Base-by-base conservation (phyloP, 2,113 vertebrate species). In the Penelope pileata region DNA sequence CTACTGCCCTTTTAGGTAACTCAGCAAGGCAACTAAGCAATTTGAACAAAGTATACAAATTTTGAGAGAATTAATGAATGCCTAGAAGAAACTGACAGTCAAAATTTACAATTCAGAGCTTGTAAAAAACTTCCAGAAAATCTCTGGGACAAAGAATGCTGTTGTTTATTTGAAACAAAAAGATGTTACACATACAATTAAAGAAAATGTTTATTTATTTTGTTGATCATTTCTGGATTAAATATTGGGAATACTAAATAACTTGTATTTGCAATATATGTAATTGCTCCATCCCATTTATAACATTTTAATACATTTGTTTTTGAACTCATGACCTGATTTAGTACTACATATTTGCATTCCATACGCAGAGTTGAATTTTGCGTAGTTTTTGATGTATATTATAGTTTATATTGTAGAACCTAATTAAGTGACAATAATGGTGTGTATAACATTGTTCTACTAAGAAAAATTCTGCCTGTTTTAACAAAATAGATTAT, bases 101-200 rank as follows among this genome's bases (percentile, higher is more conserved):
- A 9, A 53, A 74, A 94, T 58, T 54, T 80, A 56, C n/a, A 95
- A 43, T 86, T 45, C 38, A 83, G 38, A 77, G 29, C 29, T 94
- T 58, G 45, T 69, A 79, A 72, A 50, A 72, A 90, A 42, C 59
- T 94, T 66, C 80, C 77, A 95, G 86, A 94, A 97, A 85, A 80
- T 90, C 82, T 91, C 74, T 45, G 56, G 32, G 82, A 72, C 75
- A 91, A 94, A 90, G 34, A 34, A 79, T 69, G 45, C 63, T 73
- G 30, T 87, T 92, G 53, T 27, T 66, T 76, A 36, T 83, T 87
- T 93, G 45, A 92, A 94, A 91, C 9, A 76, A 87, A 58, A 2
- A 0, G 63, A 80, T 87, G 81, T 83, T 88, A 85, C 66, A 59
- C 0, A 4, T 50, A 34, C 50, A 94, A 50, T 91, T 94, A 73